Evolutionary conservation across 2,113 vertebrate species (phyloP), one percentile per base, ranked within the genome.

Genomic region (Lates calcarifer): DNA sequence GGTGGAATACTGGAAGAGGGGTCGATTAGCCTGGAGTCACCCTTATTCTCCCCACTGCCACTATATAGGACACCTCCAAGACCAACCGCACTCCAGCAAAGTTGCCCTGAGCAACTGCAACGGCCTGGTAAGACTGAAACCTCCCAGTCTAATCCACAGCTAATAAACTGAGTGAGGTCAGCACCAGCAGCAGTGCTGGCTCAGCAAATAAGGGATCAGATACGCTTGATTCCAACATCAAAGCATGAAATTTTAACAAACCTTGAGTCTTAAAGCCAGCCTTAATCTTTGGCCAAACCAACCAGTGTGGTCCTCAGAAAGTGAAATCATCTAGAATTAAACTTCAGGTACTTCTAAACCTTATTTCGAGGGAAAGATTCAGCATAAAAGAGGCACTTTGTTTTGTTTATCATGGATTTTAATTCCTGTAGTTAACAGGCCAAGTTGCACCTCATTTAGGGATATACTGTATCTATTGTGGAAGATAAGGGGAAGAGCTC

Each of bases 31-130:
- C 86, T 98, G 97, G 97, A 98, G 97, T 75, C 97, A 96, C 39
- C 96, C 96, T 0, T 97, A 97, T 93, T 95, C 95, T 0, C 95
- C 96, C 39, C 95, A 96, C 70, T 99, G 98, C 90, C 97, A 98
- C 92, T 99, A 99, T 0, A 94, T 96, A 0, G 98, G 98, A 26
- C 98, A 99, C 93, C 93, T 99, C 68, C 97, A 98, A 88, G 96
- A 97, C 80, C 97, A 96, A 75, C 94, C 96, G 1, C 90, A 95
- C 84, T 96, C 91, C 86, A 99, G 97, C 72, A 96, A 96, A 71
- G 98, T 99, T 45, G 98, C 98, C 82, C 96, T 99, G 91, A 99
- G 98, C 95, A 99, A 98, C 95, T 99, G 98, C 87, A 98, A 99
- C 0, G 98, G 98, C 90, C 95, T 99, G 97, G 98, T 99, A 94